phyloP scores from a whole-genome alignment of 1,140 invertebrate genomes.

The Xylocopa sonorina region DNA sequence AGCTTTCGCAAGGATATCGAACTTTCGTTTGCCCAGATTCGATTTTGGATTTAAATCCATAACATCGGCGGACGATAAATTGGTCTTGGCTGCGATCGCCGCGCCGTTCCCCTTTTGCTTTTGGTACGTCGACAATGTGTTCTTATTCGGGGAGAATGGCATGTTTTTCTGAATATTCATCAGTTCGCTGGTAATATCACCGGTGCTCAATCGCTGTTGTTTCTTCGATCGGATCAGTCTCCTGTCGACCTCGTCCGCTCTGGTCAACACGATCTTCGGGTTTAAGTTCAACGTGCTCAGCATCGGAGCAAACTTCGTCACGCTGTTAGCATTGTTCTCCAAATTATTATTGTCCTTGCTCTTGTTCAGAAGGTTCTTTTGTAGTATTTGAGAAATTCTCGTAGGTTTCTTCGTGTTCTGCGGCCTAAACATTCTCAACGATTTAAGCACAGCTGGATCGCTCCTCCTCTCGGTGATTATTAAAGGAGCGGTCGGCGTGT shows the following conservation, averaged over 20 bases:
- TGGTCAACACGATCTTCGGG: constrained; percentile 81
- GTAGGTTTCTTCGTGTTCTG: constrained; percentile 75
- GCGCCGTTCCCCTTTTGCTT: constrained; percentile 65
- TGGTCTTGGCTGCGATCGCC: constrained; percentile 30
- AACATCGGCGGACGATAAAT: constrained; percentile 3
- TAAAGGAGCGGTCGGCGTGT: constrained; percentile 74
- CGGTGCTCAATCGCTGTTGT: constrained; percentile 68
- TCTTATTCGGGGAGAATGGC: constrained; percentile 74
- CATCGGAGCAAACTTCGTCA: constrained; percentile 80
- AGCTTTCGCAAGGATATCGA: constrained; percentile 72
- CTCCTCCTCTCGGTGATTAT: constrained; percentile 80
- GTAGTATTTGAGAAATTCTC: constrained; percentile 63
- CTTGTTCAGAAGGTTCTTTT: constrained; percentile 71
- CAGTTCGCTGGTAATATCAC: constrained; percentile 74
- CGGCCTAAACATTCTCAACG: constrained; percentile 83
- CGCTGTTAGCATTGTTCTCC: constrained; percentile 58
- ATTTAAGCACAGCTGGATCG: constrained; percentile 83
- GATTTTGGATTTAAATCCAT: constrained; percentile 62
- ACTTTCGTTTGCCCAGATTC: constrained; percentile 71
- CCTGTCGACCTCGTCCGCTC: constrained; percentile 75
- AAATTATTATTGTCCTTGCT: constrained; percentile 70
- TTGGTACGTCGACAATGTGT: constrained; percentile 68
- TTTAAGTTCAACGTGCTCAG: constrained; percentile 82
- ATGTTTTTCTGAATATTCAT: constrained; percentile 77
- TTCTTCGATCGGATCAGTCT: constrained; percentile 73